Evolutionary conservation across 2,888 invertebrate genomes (phyloP), one percentile per base, ranked within the genome.

Genomic region (Falcaria lacertinaria): DNA sequence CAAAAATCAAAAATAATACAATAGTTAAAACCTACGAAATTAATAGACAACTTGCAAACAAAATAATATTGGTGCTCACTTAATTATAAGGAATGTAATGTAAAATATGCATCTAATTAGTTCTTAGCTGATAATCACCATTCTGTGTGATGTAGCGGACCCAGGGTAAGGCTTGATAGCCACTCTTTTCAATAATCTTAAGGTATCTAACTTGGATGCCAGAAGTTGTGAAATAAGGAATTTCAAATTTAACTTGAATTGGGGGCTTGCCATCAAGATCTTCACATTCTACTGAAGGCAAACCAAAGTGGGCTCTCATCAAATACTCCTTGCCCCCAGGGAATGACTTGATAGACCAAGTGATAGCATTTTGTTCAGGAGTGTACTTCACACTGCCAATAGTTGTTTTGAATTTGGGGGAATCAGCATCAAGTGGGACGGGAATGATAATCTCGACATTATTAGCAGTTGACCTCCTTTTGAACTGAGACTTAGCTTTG

Each of bases 71-170:
- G 47, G 60, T 63, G 64, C 60, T 52, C 43, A 58, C 57, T 63
- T 61, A 40, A 15, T 53, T 39, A 43, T 61, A 70, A 47, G 72
- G 72, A 72, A 74, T 71, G 67, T 60, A 51, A 45, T 52, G 45
- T 50, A 44, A 48, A 40, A 28, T 11, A 28, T 28, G 28, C 28
- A 47, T 68, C 90, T 90, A 97, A 86, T 96, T 97, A 57, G 97
- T 99, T 82, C 99, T 92, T 55, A 99, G 89, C 76, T 99, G 98
- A 79, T 99, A 99, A 81, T 99, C 99, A 41, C 99, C 99, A 79
- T 99, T 99, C 79, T 99, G 98, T 33, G 99, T 99, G 54, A 99
- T 99, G 78, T 99, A 99, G n/a, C 99, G 91, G 4, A 99, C 99
- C 99, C 99, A 99, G 0, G 99, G 99, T 51, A 99, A 79, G 0